phyloP scores from a whole-genome alignment of 2,797 vertebrate species.

The Propithecus perrieri region DNA sequence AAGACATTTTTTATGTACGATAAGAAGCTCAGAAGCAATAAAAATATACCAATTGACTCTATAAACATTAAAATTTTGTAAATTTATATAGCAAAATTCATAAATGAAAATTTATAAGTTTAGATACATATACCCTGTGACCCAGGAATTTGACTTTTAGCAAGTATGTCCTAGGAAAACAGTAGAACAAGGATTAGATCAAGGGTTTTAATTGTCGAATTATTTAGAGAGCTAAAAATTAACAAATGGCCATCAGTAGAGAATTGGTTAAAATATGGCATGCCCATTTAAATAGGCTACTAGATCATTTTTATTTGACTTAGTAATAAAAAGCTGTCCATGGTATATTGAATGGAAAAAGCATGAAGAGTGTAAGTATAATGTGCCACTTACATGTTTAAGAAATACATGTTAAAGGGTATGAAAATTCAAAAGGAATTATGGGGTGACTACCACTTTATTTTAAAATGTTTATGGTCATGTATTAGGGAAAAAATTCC shows the following conservation, averaged over 20 bases:
- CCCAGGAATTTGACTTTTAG: not conserved
- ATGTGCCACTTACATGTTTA: not conserved
- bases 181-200: not conserved
- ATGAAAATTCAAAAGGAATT: conserved; percentile 23
- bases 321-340: not conserved
- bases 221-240: conserved; percentile 18
- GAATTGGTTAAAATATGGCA: conserved; percentile 7
- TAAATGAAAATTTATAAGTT: not conserved
- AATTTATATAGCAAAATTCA: not conserved
- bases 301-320: conserved; percentile 3
- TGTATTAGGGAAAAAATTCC: not conserved
- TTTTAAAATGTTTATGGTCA: conserved; percentile 13
- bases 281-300: not conserved
- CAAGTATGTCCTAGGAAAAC: not conserved
- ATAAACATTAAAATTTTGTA: not conserved
- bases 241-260: not conserved
- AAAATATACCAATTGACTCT: not conserved
- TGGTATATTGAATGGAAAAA: not conserved
- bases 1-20: not conserved
- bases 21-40: not conserved
- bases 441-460: not conserved
- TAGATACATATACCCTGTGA: not conserved
- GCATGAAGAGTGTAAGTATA: not conserved
- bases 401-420: not conserved
- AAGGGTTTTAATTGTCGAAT: not conserved